Evolutionary conservation across 2,113 vertebrate genomes (phyloP).

Genomic region (Nestor notabilis): DNA sequence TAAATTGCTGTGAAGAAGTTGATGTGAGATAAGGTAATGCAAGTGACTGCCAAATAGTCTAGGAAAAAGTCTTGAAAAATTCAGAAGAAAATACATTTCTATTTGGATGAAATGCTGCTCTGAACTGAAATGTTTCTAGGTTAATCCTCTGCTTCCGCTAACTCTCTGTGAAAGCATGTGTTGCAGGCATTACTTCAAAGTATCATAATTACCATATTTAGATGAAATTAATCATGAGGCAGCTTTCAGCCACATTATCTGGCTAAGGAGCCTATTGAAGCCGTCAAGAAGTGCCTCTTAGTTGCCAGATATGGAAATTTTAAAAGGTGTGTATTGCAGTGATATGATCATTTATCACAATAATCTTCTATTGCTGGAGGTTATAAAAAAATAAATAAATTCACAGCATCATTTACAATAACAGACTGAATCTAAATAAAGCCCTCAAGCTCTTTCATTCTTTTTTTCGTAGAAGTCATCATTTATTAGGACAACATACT

Average conservation of each 20-base stretch:
- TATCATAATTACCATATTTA: conserved; percentile 73
- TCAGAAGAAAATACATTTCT: conserved; percentile 25
- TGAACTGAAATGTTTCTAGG: conserved; percentile 60
- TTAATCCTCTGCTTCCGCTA: conserved; percentile 61
- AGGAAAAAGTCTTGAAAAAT: conserved; percentile 18
- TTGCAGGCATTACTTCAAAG: conserved; percentile 69
- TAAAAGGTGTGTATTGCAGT: conserved; percentile 51
- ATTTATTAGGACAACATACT: not conserved
- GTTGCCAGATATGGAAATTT: conserved; percentile 72
- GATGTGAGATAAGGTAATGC: conserved; percentile 36
- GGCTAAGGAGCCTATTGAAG: conserved; percentile 60
- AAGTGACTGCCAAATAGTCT: conserved; percentile 10
- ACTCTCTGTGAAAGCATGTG: conserved; percentile 59
- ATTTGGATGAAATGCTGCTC: conserved; percentile 12
- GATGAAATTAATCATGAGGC: conserved; percentile 76
- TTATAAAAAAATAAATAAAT: conserved; percentile 68
- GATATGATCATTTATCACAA: conserved; percentile 77
- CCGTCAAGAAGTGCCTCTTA: conserved; percentile 55
- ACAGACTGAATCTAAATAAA: conserved; percentile 52
- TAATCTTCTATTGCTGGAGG: conserved; percentile 71
- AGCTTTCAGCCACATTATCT: conserved; percentile 65
- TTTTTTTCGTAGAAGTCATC: not conserved
- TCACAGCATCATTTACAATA: conserved; percentile 57
- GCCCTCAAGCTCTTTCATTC: not conserved
- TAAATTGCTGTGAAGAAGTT: not conserved